phyloP scores from a whole-genome alignment of 2,888 invertebrate species.

The Phymatocera aterrima region DNA sequence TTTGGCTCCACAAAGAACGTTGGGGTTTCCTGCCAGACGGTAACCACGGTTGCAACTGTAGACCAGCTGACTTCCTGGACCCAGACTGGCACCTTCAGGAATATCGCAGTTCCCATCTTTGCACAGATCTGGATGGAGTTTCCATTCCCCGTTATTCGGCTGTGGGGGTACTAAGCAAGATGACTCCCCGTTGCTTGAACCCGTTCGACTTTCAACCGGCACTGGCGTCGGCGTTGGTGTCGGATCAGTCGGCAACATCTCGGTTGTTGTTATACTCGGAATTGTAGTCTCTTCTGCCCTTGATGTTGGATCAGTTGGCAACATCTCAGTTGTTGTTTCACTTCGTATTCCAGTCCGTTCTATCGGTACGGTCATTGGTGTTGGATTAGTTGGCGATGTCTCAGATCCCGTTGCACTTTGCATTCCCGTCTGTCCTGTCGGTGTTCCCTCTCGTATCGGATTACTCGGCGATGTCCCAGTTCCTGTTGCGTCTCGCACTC shows the following conservation, averaged over 20 bases:
- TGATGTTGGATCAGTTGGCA: neutral
- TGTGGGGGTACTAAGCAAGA: slow-evolving; percentile 62
- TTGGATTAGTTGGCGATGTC: too few species aligned
- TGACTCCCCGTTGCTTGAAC: neutral
- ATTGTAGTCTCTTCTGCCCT: slow-evolving; percentile 57
- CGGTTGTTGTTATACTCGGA: slow-evolving; percentile 57
- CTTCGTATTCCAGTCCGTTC: too few species aligned
- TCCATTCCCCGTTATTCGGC: slow-evolving; percentile 64
- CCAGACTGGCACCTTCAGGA: slow-evolving; percentile 45
- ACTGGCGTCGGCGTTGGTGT: neutral
- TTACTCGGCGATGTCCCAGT: too few species aligned
- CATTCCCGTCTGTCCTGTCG: too few species aligned
- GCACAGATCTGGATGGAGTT: slow-evolving; percentile 61
- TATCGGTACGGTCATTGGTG: too few species aligned
- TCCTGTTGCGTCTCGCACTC: too few species aligned
- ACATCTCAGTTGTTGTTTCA: neutral
- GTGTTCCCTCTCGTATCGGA: too few species aligned
- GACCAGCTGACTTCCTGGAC: slow-evolving; percentile 62
- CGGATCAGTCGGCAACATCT: slow-evolving; percentile 60
- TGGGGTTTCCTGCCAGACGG: neutral
- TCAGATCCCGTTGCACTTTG: too few species aligned
- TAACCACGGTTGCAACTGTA: slow-evolving; percentile 65
- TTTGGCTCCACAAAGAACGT: neutral
- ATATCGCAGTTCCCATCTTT: too few species aligned
- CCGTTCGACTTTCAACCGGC: neutral